A percentile compares a stretch with the other conserved stretches of the same genome.
These are phyloP conservation scores for Heliangelus exortis DNA, from an alignment of 2,797 vertebrate species.

Conservation along the genomic window DNA sequence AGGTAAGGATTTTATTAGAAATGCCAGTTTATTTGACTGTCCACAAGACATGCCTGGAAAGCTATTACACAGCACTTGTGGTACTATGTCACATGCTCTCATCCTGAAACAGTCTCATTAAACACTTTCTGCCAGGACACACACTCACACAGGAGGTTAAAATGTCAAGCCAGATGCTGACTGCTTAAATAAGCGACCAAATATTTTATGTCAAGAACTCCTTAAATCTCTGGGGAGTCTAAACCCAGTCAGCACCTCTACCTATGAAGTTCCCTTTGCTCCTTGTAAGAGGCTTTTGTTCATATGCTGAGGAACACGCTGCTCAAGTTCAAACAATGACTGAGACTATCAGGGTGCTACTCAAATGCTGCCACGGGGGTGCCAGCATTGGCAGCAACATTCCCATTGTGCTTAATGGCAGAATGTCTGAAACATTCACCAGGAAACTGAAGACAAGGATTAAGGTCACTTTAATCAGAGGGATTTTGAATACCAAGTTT, in stretches of 20 bases:
- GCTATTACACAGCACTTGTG: background rate
- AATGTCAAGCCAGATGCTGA: background rate
- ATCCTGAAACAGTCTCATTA: background rate
- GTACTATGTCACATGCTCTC: background rate
- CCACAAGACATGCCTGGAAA: background rate
- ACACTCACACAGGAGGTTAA: background rate
- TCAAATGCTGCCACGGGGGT: background rate
- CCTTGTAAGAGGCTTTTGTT: background rate
- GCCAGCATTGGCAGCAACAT: background rate
- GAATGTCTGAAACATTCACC: background rate
- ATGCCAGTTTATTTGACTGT: background rate
- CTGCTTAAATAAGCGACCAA: background rate
- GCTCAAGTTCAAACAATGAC: background rate
- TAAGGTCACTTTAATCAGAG: background rate
- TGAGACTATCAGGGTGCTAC: background rate
- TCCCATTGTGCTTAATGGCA: background rate
- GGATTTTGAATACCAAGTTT: background rate
- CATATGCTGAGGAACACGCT: background rate
- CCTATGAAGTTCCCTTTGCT: background rate
- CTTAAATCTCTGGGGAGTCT: background rate
- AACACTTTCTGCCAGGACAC: background rate
- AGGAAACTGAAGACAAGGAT: background rate
- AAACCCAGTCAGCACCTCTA: background rate
- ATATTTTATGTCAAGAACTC: fast-evolving
- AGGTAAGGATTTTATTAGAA: background rate